Conservation (phyloP, 2,113 vertebrate species). For the Mormyrus lacerda region DNA sequence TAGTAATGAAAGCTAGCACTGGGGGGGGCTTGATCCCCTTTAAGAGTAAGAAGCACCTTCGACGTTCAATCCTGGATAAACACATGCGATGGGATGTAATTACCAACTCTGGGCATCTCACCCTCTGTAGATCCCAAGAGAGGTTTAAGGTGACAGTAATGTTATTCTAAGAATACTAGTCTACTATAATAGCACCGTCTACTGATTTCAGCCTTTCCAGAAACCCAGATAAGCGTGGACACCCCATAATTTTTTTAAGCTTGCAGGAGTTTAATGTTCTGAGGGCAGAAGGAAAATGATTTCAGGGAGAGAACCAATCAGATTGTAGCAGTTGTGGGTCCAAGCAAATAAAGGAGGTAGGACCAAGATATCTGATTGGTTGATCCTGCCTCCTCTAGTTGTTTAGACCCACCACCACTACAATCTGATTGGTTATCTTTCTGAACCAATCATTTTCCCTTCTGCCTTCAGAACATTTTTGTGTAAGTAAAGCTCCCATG, state of each 20-base stretch:
- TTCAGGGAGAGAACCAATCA: no score
- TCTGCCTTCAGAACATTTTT: no score
- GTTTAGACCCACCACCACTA: no score
- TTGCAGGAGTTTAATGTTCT: no score
- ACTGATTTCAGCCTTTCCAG: constrained; percentile 47
- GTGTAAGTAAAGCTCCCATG: no score
- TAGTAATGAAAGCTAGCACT: constrained; percentile 12
- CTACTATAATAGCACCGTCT: not conserved
- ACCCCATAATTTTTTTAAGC: constrained; percentile 46
- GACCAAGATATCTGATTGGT: no score
- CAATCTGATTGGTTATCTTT: no score
- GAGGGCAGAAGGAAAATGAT: no score
- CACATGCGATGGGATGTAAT: not conserved
- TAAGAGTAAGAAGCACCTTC: not conserved
- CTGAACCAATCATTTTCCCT: no score
- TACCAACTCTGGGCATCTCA: constrained; percentile 14
- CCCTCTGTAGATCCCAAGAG: not conserved
- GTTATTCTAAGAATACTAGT: not conserved
- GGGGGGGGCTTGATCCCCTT: constrained; percentile 12
- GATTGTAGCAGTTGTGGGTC: no score
- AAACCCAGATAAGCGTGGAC: constrained; percentile 35
- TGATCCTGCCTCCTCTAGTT: no score
- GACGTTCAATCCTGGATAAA: not conserved
- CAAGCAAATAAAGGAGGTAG: no score
- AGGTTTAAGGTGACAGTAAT: not conserved